phyloP scores from a whole-genome alignment of 2,797 vertebrate species.

The Austrolebias charrua region DNA sequence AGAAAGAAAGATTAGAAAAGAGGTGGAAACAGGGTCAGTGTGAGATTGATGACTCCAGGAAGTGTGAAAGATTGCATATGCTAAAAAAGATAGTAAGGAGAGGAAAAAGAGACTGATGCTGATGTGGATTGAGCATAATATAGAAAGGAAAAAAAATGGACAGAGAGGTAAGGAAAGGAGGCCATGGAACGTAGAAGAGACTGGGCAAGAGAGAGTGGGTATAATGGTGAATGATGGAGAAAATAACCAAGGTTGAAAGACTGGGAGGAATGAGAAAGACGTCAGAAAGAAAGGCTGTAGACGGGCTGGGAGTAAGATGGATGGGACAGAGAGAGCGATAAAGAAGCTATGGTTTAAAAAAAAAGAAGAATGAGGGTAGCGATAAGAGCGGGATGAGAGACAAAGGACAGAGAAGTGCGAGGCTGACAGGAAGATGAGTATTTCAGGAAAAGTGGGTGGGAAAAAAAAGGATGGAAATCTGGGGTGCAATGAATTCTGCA shows the following conservation, averaged over 20 bases:
- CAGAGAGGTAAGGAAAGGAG: slow-evolving; percentile 45
- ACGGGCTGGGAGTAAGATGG: slow-evolving; percentile 71
- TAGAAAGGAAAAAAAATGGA: slow-evolving; percentile 55
- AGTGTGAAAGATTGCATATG: slow-evolving; percentile 58
- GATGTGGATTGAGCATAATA: slow-evolving; percentile 38
- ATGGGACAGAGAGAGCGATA: slow-evolving; percentile 68
- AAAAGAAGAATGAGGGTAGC: slow-evolving; percentile 48
- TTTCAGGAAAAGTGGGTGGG: slow-evolving; percentile 50
- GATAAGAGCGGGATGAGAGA: slow-evolving; percentile 62
- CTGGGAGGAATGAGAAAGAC: slow-evolving; percentile 72
- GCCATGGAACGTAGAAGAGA: slow-evolving; percentile 52
- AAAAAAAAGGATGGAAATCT: slow-evolving; percentile 53
- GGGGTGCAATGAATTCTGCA: slow-evolving; percentile 59
- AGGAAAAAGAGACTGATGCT: slow-evolving; percentile 44
- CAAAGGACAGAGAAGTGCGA: slow-evolving; percentile 56
- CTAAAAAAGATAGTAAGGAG: slow-evolving; percentile 43
- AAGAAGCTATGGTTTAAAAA: slow-evolving; percentile 60
- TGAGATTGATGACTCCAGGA: slow-evolving; percentile 49
- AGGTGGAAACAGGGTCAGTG: slow-evolving; percentile 22
- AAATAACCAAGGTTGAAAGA: slow-evolving; percentile 73
- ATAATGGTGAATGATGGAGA: slow-evolving; percentile 71
- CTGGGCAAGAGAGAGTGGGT: slow-evolving; percentile 37
- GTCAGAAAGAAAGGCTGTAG: slow-evolving; percentile 74
- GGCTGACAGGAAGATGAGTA: slow-evolving; percentile 66
- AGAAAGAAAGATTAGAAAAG: slow-evolving; percentile 14